Conservation (phyloP, 1,140 invertebrate genomes). For the Nixonia krombeini region DNA sequence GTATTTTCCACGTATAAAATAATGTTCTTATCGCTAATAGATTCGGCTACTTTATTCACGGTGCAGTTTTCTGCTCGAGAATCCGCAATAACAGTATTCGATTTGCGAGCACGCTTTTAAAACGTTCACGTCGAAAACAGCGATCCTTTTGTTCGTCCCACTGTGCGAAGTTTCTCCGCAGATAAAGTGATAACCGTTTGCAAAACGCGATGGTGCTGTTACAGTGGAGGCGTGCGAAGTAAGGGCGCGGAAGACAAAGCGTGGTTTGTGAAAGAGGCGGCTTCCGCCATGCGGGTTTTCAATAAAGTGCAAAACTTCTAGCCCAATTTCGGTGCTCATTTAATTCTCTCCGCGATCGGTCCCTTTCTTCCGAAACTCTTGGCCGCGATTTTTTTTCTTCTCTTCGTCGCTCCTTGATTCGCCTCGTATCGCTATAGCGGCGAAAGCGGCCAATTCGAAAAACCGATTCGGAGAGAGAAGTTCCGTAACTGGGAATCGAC, state of each 20-base stretch:
- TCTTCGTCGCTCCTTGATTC: too few relatives aligned
- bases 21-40: too few relatives aligned
- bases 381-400: constrained; percentile 22
- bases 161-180: constrained; percentile 8
- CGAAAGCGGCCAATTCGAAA: constrained; percentile 21
- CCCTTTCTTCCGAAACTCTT: constrained; percentile 18
- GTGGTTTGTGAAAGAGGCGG: constrained; percentile 14
- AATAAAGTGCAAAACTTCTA: constrained; percentile 60
- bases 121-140: constrained; percentile 5
- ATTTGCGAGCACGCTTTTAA: constrained; percentile 6
- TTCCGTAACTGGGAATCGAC: constrained; percentile 35
- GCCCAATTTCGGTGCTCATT: constrained; percentile 42
- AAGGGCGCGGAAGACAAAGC: constrained; percentile 22
- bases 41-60: too few relatives aligned
- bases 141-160: constrained; percentile 3
- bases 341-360: constrained; percentile 18
- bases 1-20: too few relatives aligned
- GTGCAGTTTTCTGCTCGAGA: too few relatives aligned
- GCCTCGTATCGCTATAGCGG: constrained; percentile 3
- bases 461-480: constrained; percentile 12
- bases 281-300: constrained; percentile 49
- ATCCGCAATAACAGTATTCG: not conserved
- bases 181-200: constrained; percentile 13
- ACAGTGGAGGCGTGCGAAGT: constrained; percentile 18
- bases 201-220: constrained; percentile 19